Percentiles rank a stretch among this genome's conserved stretches.
Evolutionary conservation across 2,888 invertebrate genomes (phyloP).

Genomic region (Trissonchulus sp.): DNA sequence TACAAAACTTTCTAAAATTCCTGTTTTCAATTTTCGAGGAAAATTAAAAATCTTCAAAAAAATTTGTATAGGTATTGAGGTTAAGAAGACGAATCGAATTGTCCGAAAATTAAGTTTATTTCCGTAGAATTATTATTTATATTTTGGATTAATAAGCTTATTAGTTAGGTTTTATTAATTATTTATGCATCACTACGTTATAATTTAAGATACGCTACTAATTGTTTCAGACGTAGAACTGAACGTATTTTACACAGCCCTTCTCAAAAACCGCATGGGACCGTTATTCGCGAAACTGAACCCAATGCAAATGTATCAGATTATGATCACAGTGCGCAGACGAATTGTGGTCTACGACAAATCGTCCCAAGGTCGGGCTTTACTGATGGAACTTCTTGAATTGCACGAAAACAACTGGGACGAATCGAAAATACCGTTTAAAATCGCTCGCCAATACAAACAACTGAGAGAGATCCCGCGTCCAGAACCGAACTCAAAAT

Average conservation of each 20-base stretch:
- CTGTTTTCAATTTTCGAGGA: too few species aligned
- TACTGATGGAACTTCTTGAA: not conserved
- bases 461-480: not conserved
- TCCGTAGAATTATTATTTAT: too few species aligned
- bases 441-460: not conserved
- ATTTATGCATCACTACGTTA: too few species aligned
- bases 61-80: too few species aligned
- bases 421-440: not conserved
- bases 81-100: too few species aligned
- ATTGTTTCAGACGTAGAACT: not conserved
- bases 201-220: too few species aligned
- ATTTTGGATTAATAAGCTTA: too few species aligned
- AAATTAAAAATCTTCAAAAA: too few species aligned
- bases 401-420: constrained; percentile 12
- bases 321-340: not conserved
- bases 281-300: not conserved
- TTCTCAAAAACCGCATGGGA: not conserved
- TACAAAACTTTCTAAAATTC: too few species aligned
- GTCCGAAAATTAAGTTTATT: too few species aligned
- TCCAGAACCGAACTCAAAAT: too few species aligned
- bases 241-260: not conserved
- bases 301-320: not conserved
- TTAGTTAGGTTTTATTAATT: too few species aligned
- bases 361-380: not conserved
- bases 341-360: not conserved